Base-by-base conservation (phyloP, 2,113 vertebrate genomes). In the Plecturocebus donacophilus region DNA sequence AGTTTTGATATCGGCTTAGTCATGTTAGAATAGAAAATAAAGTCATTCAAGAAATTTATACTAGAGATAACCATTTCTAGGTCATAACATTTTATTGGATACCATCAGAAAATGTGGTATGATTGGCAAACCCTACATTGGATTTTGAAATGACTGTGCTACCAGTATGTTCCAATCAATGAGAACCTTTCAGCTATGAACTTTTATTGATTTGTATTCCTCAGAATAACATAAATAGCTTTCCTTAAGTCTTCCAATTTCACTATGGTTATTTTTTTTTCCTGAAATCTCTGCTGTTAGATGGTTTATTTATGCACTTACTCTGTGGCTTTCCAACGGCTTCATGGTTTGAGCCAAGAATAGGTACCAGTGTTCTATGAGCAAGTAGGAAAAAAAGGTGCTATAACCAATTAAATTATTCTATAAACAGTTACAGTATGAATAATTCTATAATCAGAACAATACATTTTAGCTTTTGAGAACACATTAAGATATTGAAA, bases 121-220 rank as follows among this genome's bases (percentile, higher is more conserved):
- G 96, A 94, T 95, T 98, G 98, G 98, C 97, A 98, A 98, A 96
- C 86, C 76, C 93, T 98, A 96, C 97, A 94, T 83, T 98, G 97
- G 91, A 96, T 98, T 99, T 98, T 98, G 95, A 98, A 98, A 99
- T 99, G 97, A 98, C 98, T 98, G 95, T 96, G 97, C 98, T 98
- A 98, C 98, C 97, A 98, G 96, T 99, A 98, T 98, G 99, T 99
- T 99, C 99, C 99, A 99, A 99, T 99, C 99, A 99, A 98, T 99
- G 98, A 98, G 98, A 99, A 98, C 97, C 98, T 98, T 97, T 99
- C 98, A 99, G 98, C 99, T 98, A 98, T 99, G 98, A 99, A 99
- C 98, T 98, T 98, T 97, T 99, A 99, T 99, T 99, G 99, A 99
- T 99, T 99, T 98, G 96, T 99, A 96, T 98, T 98, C 98, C 97